Percentiles rank a stretch among this genome's conserved stretches.
phyloP scores from a whole-genome alignment of 2,888 invertebrate genomes.

The Camptogramma bilineatum region DNA sequence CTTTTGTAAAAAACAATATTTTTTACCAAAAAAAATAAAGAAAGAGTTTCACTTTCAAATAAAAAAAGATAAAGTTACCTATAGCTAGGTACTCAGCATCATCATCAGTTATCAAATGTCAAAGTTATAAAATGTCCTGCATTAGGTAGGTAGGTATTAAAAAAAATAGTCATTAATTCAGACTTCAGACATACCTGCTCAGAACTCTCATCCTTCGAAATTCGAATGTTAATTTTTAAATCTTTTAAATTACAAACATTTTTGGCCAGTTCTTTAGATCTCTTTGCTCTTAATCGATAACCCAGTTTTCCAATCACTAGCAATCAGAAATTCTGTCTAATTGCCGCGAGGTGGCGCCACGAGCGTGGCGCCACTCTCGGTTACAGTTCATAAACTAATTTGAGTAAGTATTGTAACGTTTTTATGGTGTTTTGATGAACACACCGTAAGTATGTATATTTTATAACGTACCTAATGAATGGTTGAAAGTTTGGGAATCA shows the following conservation, averaged over 20 bases:
- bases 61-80: no score
- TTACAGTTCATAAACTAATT: constrained; percentile 43
- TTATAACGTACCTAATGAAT: constrained; percentile 37
- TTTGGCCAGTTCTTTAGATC: constrained; percentile 7
- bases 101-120: no score
- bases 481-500: constrained; percentile 22
- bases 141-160: no score
- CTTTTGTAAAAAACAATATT: no score
- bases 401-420: constrained; percentile 33
- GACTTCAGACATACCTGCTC: background rate
- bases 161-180: no score
- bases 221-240: background rate
- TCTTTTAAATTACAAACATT: no score
- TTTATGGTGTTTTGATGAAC: constrained; percentile 37
- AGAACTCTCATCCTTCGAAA: background rate
- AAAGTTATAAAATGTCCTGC: no score
- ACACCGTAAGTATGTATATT: constrained; percentile 21
- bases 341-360: constrained; percentile 39
- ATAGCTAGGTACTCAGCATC: no score
- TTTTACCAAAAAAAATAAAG: no score
- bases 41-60: no score
- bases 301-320: constrained; percentile 42
- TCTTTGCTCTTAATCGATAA: constrained; percentile 43
- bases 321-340: constrained; percentile 39
- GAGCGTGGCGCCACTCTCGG: constrained; percentile 37